Conservation (phyloP, 2,113 vertebrate species). For the Progne subis region DNA sequence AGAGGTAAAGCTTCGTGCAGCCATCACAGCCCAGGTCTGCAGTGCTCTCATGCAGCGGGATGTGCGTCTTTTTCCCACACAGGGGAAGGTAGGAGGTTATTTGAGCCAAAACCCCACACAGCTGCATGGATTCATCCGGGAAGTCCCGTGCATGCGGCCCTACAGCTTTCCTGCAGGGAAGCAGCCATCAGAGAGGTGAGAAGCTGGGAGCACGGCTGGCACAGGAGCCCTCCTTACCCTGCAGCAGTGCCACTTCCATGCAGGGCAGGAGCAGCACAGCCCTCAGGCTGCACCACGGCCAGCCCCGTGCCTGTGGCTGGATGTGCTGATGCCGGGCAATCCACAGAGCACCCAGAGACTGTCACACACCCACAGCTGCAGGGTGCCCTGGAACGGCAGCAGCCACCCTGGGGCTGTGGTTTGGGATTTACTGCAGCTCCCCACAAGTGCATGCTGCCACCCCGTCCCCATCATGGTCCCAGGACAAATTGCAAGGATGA, state of each 20-base stretch:
- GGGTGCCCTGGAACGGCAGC: not conserved
- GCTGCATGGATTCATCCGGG: not conserved
- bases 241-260: not conserved
- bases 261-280: rapidly evolving
- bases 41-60: not conserved
- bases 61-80: not conserved
- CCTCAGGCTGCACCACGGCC: rapidly evolving
- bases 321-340: rapidly evolving
- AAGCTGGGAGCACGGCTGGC: not conserved
- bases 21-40: not conserved
- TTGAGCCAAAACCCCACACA: not conserved
- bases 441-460: rapidly evolving
- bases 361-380: not conserved
- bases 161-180: not conserved
- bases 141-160: rapidly evolving
- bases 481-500: not conserved
- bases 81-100: not conserved
- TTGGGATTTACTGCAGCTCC: not conserved
- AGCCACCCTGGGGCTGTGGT: not conserved
- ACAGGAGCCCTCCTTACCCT: not conserved
- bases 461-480: not conserved
- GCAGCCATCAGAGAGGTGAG: rapidly evolving
- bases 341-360: rapidly evolving
- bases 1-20: not conserved
- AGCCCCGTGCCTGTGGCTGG: rapidly evolving